A percentile compares a stretch with the other conserved stretches of the same genome.
Evolutionary conservation across 2,888 invertebrate genomes (phyloP).

Genomic region (Acleris cristana): DNA sequence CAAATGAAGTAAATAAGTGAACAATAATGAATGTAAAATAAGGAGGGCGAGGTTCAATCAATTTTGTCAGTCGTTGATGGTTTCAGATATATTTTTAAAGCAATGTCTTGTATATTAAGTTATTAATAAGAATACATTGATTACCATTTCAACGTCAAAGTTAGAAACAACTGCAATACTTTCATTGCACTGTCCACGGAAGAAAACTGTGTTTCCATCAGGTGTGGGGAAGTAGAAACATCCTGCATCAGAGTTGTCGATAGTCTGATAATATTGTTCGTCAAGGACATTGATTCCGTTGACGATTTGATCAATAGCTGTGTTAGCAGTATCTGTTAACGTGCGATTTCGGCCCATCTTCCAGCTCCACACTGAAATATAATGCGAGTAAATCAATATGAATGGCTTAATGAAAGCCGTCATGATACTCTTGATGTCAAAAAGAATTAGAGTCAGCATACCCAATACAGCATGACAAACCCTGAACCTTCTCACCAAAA

Average conservation of each 20-base stretch:
- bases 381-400: neutral
- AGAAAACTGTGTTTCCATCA: slow-evolving; percentile 51
- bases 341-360: slow-evolving; percentile 57
- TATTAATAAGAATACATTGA: too few species aligned
- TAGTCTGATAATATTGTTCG: slow-evolving; percentile 48
- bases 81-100: too few species aligned
- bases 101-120: too few species aligned
- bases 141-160: slow-evolving; percentile 46
- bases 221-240: slow-evolving; percentile 62
- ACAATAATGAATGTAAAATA: too few species aligned
- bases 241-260: slow-evolving; percentile 51
- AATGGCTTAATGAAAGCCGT: too few species aligned
- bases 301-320: slow-evolving; percentile 49
- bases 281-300: slow-evolving; percentile 51
- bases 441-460: too few species aligned
- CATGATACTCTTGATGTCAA: too few species aligned
- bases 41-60: too few species aligned
- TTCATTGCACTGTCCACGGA: slow-evolving; percentile 58
- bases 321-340: slow-evolving; percentile 41
- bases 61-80: too few species aligned
- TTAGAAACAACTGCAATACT: slow-evolving; percentile 45
- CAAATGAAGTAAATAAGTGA: too few species aligned
- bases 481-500: too few species aligned
- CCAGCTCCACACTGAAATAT: slow-evolving; percentile 54
- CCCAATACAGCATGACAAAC: too few species aligned